These are phyloP conservation scores for Chromobotia macracanthus DNA, from an alignment of 2,797 vertebrate species.

Conservation along the genomic window DNA sequence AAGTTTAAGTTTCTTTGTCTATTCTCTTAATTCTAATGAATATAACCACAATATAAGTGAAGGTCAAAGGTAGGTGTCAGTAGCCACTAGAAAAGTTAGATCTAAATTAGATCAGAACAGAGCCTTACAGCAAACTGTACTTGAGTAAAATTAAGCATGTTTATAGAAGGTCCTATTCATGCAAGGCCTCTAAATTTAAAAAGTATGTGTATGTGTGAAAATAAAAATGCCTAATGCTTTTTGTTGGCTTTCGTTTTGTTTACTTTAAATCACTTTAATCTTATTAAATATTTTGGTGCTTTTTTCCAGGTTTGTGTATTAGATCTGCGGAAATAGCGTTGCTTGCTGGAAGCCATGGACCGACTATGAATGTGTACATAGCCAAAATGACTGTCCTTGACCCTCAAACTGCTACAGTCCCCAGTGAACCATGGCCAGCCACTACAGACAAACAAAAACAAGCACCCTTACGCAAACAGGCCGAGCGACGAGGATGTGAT, in stretches of 20 bases:
- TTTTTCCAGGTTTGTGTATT: constrained; percentile 93
- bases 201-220: too few species aligned
- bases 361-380: constrained; percentile 99
- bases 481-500: constrained; percentile 76
- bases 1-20: constrained; percentile 71
- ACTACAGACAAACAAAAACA: constrained; percentile 85
- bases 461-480: constrained; percentile 76
- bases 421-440: constrained; percentile 94
- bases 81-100: too few species aligned
- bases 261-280: neutral
- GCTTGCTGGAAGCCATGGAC: constrained; percentile 99
- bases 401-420: constrained; percentile 92
- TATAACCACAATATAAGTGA: too few species aligned
- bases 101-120: too few species aligned
- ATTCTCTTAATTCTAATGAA: neutral
- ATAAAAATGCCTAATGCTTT: too few species aligned
- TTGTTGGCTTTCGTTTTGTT: too few species aligned
- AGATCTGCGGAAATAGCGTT: constrained; percentile 99
- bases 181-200: too few species aligned
- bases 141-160: too few species aligned
- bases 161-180: too few species aligned
- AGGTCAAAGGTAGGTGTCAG: too few species aligned
- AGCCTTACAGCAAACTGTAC: too few species aligned
- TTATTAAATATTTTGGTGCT: constrained; percentile 24
- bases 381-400: constrained; percentile 99